Evolutionary conservation across 2,113 vertebrate genomes (phyloP), one percentile per base, ranked within the genome.

Genomic region (Eidolon helvum): DNA sequence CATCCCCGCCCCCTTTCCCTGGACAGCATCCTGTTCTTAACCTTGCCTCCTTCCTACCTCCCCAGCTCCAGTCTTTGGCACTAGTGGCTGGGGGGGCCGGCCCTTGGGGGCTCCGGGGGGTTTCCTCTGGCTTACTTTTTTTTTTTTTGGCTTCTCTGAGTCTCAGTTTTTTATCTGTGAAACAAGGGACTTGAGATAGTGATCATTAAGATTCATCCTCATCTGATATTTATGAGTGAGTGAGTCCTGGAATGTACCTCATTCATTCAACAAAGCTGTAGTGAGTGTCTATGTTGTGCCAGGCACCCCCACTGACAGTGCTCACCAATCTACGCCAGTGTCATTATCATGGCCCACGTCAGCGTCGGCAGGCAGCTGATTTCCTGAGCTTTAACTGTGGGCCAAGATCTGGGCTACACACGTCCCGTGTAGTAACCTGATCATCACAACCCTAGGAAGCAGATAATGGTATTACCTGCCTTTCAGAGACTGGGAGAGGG

Each of bases 121-220:
- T n/a, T n/a, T n/a, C n/a, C n/a, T n/a, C n/a, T n/a, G n/a, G n/a
- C n/a, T n/a, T n/a, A n/a, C n/a, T n/a, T n/a, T n/a, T n/a, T n/a
- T n/a, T n/a, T n/a, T n/a, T n/a, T n/a, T n/a, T n/a, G n/a, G 87
- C 92, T 65, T 95, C 92, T 97, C 97, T 94, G 94, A 75, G 63
- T 82, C 87, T 97, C 28, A 1, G 12, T 63, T 3, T 59, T 22
- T n/a, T 30, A 35, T 84, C 59, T 26, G 53, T 89, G 87, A 96
- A 80, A 85, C 48, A 69, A 68, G 66, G 74, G 77, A 68, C 71
- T 65, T 45, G 66, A 93, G 53, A 83, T 11, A 6, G 71, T 45
- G 77, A 61, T 94, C 71, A 69, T 90, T 87, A 40, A 53, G 80
- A 91, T 57, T 57, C 30, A 78, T 33, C 48, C 57, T 90, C 91